Percentiles rank a stretch among this genome's conserved stretches.
phyloP scores from a whole-genome alignment of 2,113 vertebrate species.

The Spea bombifrons region DNA sequence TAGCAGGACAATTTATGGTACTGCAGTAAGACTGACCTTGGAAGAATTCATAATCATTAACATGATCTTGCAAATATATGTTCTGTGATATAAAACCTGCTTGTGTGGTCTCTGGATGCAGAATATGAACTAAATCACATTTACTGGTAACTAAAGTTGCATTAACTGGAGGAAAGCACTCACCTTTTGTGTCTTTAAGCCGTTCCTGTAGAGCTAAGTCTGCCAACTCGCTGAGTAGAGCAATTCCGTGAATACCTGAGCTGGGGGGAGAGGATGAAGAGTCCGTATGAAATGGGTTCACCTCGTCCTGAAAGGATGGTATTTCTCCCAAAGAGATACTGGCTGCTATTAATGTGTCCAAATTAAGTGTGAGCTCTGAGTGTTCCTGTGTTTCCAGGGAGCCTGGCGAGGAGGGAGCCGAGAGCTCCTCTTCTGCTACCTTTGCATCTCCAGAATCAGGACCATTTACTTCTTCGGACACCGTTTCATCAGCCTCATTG shows the following conservation, averaged over 20 bases:
- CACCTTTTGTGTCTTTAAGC: constrained; percentile 63
- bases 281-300: not conserved
- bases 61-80: not conserved
- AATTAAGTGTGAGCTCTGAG: constrained; percentile 58
- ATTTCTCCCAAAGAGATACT: constrained; percentile 77
- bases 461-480: constrained; percentile 3
- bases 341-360: constrained; percentile 87
- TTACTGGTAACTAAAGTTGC: too few relatives aligned
- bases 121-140: not conserved
- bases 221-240: constrained; percentile 89
- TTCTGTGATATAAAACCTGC: not conserved
- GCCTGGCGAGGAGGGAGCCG: constrained; percentile 1
- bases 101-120: not conserved
- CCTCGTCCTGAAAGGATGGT: constrained; percentile 53
- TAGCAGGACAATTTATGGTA: not conserved
- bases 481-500: constrained; percentile 2
- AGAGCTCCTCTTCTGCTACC: not conserved
- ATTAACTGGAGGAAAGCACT: constrained; percentile 46
- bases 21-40: not conserved
- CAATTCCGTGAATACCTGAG: constrained; percentile 79
- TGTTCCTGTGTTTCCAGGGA: constrained; percentile 1
- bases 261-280: constrained; percentile 47
- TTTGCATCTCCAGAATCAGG: not conserved
- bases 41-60: not conserved
- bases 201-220: constrained; percentile 81